Evolutionary conservation across 2,113 vertebrate species (phyloP), one percentile per base, ranked within the genome.

Genomic region (Oenanthe melanoleuca): DNA sequence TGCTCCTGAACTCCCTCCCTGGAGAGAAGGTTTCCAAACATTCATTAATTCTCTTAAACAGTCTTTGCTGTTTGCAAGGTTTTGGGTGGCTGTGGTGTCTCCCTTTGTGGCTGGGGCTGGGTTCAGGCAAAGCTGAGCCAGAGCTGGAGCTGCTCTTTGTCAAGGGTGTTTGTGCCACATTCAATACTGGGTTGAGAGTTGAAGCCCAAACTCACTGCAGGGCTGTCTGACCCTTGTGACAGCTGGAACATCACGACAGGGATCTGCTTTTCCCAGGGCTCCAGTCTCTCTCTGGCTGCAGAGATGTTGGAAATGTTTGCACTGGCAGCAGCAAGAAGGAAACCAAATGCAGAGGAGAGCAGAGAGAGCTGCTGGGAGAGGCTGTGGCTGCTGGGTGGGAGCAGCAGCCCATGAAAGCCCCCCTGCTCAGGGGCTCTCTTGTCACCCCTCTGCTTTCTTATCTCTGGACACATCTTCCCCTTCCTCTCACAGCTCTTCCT

Each of bases 61-160:
- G 0, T 6, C 5, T 9, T 18, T 55, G 61, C 25, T 0, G 0
- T 67, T 45, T 1, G 13, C 16, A 21, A 44, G 38, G 59, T 3
- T 50, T 37, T 4, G 12, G 8, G 8, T 45, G 26, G 23, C 67
- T 10, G 11, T 29, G 21, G 16, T 13, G 37, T 44, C 37, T 69
- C 45, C 3, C 50, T 65, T 23, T 24, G 52, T 1, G 2, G 44
- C 64, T 37, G 16, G 47, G 49, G 12, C 45, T 1, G 3, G 38
- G 55, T 17, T 26, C 9, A 38, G 74, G 45, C 66, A 50, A 9
- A 74, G 66, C 88, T 34, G 52, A 42, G 8, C 38, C 65, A 42
- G 47, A 52, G 25, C 65, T 44, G 6, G 14, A 37, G 66, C 86
- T 83, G 86, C 71, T 69, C 57, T 56, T 71, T 63, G 45, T 37